Evolutionary conservation across 2,888 invertebrate genomes (phyloP), one percentile per base, ranked within the genome.

Genomic region (Baronia brevicornis): DNA sequence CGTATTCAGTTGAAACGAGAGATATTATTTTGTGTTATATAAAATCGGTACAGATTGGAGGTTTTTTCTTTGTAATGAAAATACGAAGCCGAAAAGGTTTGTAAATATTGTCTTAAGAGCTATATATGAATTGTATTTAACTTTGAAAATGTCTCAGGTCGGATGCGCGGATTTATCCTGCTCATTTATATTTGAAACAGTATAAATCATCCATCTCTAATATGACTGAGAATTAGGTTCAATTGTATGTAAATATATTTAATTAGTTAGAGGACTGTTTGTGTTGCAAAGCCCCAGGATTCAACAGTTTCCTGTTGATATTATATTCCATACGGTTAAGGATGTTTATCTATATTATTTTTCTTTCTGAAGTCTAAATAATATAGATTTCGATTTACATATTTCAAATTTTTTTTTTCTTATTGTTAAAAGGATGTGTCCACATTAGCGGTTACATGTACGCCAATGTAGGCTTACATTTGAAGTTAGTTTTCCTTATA

Each of bases 151-250:
- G 43, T 53, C 44, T 50, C 46, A 41, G 41, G 35, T 43, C 36
- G 38, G 8, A 27, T 21, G 30, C 30, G 27, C 17, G 25, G 23
- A 22, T 27, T 19, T 36, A 30, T 30, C 21, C 21, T 28, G 24
- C n/a, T n/a, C n/a, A 18, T 32, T 29, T 33, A 19, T 18, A 19
- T 29, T 17, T 28, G 6, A 13, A n/a, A n/a, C 12, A 29, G 21
- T n/a, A n/a, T 35, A 29, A 36, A 45, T 39, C 39, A 60, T 51
- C 52, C 62, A 60, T 64, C 64, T 69, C 65, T 66, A 61, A 74
- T 75, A 71, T 74, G 77, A 78, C 79, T 80, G 79, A 79, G 73
- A 78, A 74, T 78, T 67, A 68, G 78, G 73, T 80, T 78, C 72
- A 78, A 77, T 72, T 66, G 56, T 63, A 46, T 79, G 77, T 78